Conservation (phyloP, 1,140 invertebrate genomes). For the Aphaenogaster floridana region DNA sequence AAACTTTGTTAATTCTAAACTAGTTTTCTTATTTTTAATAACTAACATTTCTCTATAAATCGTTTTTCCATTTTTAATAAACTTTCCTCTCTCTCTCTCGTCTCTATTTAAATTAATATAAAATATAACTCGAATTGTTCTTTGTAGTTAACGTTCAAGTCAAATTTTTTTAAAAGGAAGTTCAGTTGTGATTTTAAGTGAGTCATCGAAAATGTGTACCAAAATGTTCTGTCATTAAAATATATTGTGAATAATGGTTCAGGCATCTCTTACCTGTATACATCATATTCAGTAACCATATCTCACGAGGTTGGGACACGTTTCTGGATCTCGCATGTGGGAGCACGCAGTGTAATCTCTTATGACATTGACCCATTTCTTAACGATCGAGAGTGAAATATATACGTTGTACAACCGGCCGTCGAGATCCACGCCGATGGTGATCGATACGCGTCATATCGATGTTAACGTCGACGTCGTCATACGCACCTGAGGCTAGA, state of each 20-base stretch:
- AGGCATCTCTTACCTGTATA: neutral
- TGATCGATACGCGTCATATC: conserved; percentile 57
- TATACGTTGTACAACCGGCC: neutral
- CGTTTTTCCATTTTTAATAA: neutral
- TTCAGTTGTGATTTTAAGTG: neutral
- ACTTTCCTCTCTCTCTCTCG: too few relatives aligned
- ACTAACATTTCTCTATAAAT: neutral
- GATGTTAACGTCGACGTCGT: conserved; percentile 28
- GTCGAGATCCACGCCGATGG: conserved; percentile 40
- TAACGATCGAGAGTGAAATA: conserved; percentile 73
- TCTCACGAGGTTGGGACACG: conserved; percentile 4
- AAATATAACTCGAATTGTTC: neutral
- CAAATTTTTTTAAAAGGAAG: neutral
- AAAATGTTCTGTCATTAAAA: neutral
- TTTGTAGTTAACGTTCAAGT: neutral
- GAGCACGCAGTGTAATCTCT: conserved; percentile 49
- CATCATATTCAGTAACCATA: conserved; percentile 10
- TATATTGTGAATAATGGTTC: neutral
- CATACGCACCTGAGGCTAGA: conserved; percentile 48
- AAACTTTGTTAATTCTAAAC: neutral
- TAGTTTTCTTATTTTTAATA: neutral
- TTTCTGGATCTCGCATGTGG: conserved; percentile 50
- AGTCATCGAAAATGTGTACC: neutral
- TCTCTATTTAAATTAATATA: neutral
- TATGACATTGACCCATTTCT: conserved; percentile 80